Evolutionary conservation across 2,113 vertebrate genomes (phyloP).

Genomic region (Zosterops lateralis): DNA sequence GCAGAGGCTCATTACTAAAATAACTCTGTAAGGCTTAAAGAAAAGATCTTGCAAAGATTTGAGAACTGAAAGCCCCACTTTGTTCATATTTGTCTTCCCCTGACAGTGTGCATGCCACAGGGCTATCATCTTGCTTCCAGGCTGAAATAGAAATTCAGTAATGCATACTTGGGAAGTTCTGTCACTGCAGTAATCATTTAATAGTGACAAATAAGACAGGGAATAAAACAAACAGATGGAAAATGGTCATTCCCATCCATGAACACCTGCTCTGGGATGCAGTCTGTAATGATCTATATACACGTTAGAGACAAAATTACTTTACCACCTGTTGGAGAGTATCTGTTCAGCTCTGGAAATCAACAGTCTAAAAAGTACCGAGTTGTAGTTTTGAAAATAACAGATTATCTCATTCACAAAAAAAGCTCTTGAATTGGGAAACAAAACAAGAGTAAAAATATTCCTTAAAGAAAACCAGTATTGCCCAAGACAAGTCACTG

Average conservation of each 20-base stretch:
- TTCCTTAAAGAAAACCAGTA: neutral
- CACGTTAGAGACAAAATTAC: conserved; percentile 43
- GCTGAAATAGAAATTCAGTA: conserved; percentile 69
- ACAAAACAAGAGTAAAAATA: conserved; percentile 31
- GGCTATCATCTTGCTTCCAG: conserved; percentile 42
- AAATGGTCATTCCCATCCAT: conserved; percentile 33
- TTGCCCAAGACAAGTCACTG: neutral
- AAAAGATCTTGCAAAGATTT: conserved; percentile 47
- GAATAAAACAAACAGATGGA: conserved; percentile 69
- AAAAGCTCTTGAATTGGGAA: conserved; percentile 21
- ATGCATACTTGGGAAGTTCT: conserved; percentile 64
- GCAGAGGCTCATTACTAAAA: neutral
- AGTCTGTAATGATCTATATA: conserved; percentile 40
- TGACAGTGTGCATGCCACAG: conserved; percentile 30
- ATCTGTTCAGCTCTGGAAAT: conserved; percentile 39
- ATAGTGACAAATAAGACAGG: conserved; percentile 53
- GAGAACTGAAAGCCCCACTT: conserved; percentile 39
- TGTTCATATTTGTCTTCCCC: conserved; percentile 38
- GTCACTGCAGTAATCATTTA: conserved; percentile 59
- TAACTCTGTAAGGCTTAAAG: neutral
- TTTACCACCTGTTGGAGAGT: conserved; percentile 31
- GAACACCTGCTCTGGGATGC: conserved; percentile 52
- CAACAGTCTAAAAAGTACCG: neutral
- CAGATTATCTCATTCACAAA: conserved; percentile 58
- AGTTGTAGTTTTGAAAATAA: conserved; percentile 49